Base-by-base conservation (phyloP, 1,140 invertebrate species). In the Pachyrhynchus sulphureomaculatus region DNA sequence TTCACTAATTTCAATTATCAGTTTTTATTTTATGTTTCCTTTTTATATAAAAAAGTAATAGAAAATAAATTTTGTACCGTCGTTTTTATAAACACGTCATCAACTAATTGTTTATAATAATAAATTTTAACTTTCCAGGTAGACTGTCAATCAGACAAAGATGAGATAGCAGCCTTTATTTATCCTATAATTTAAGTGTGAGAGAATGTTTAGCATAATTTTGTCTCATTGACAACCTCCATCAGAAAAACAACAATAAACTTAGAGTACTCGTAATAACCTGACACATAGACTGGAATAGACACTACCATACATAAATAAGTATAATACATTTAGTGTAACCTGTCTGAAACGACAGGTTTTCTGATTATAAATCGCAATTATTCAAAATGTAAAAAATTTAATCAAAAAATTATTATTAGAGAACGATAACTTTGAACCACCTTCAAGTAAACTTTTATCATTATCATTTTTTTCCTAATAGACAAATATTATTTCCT, bases 21-120 rank as follows among this genome's bases (percentile, higher is more conserved):
- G 13, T 29, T 52, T 60, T 57, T 55, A 44, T 36, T 57, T 44
- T 55, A 44, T 36, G 47, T 44, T 44, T 23, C 20, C 1, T 17
- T 29, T 29, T 32, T 49, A n/a, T 15, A 17, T 17, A 29, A 49
- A 57, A 48, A 57, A 42, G 21, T 41, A 29, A 39, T 48, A 58
- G n/a, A n/a, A n/a, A n/a, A 26, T 37, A 4, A 41, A 39, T 60
- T 60, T 60, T 60, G 57, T 60, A 60, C 57, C 57, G 48, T 51
- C 34, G 8, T 49, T 49, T 4, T 29, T 10, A 17, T 4, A 32
- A 49, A 17, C 10, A 26, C n/a, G 13, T 20, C 5, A 49, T 15
- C 15, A 34, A 32, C 10, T 9, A 15, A 18, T 20, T 47, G n/a
- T 21, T 20, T 1, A 47, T 21, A 47, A 1, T 17, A 47, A 47